Evolutionary conservation across 2,797 vertebrate species (phyloP).

Genomic region (Emys orbicularis): DNA sequence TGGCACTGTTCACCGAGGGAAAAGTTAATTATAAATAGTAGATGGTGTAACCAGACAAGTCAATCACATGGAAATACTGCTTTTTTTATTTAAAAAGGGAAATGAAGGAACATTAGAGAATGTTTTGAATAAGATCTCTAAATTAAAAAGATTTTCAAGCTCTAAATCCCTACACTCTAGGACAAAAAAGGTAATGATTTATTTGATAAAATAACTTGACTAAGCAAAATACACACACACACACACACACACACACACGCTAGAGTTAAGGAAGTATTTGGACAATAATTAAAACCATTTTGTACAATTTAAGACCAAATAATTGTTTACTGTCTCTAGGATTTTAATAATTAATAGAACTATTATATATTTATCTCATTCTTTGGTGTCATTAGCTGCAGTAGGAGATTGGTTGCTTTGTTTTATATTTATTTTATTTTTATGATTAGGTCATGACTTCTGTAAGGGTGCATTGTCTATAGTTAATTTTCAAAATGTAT

Average conservation of each 20-base stretch:
- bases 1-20: neutral
- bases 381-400: neutral
- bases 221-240: neutral
- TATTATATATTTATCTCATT: neutral
- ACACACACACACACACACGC: neutral
- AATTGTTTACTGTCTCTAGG: neutral
- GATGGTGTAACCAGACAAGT: neutral
- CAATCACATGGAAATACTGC: neutral
- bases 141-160: neutral
- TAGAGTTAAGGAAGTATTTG: slow-evolving; percentile 7
- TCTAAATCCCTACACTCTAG: neutral
- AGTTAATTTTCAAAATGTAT: slow-evolving; percentile 7
- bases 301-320: neutral
- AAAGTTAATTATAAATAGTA: neutral
- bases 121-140: slow-evolving; percentile 9
- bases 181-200: slow-evolving; percentile 23
- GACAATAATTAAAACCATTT: slow-evolving; percentile 27
- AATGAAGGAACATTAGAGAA: neutral
- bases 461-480: neutral
- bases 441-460: neutral
- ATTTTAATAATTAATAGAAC: neutral
- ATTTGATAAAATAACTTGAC: neutral
- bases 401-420: neutral
- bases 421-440: slow-evolving; percentile 18
- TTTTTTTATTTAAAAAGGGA: neutral